Evolutionary conservation across 2,888 invertebrate genomes (phyloP).

Genomic region (Dendrolimus houi): DNA sequence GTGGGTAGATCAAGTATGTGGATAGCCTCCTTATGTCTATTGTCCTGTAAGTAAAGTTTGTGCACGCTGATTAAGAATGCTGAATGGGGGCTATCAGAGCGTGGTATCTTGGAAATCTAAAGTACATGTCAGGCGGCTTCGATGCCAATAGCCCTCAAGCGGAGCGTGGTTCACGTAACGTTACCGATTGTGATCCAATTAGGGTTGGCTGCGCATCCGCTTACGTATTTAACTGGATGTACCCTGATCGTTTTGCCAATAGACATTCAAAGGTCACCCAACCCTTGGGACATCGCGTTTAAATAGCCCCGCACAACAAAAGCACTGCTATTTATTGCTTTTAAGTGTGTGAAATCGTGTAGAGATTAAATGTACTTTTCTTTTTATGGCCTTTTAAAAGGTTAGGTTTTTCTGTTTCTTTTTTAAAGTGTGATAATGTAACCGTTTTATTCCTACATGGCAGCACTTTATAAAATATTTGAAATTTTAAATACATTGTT

Average conservation of each 20-base stretch:
- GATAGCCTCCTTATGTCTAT: no score
- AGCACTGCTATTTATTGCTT: slow-evolving; percentile 7
- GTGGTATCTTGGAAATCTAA: slow-evolving; percentile 28
- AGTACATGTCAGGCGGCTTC: slow-evolving; percentile 35
- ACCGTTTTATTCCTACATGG: background rate
- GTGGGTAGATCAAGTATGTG: no score
- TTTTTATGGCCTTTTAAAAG: background rate
- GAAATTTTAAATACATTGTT: slow-evolving; percentile 10
- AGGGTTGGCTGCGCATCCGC: slow-evolving; percentile 57
- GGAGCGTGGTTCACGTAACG: slow-evolving; percentile 48
- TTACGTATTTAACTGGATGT: slow-evolving; percentile 63
- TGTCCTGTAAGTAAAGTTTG: no score
- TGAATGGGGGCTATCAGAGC: slow-evolving; percentile 32
- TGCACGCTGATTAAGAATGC: slow-evolving; percentile 16
- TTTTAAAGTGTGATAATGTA: background rate
- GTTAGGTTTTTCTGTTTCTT: background rate
- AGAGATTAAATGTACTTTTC: background rate
- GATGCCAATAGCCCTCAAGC: slow-evolving; percentile 32
- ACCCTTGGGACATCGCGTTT: slow-evolving; percentile 17
- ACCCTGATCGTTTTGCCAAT: slow-evolving; percentile 40
- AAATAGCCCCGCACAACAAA: slow-evolving; percentile 21
- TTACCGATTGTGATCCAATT: slow-evolving; percentile 68
- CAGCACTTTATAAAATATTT: background rate
- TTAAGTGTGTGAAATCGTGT: background rate
- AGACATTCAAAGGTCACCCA: slow-evolving; percentile 24